Evolutionary conservation across 2,888 invertebrate genomes (phyloP).

Genomic region (Trilocha varians): DNA sequence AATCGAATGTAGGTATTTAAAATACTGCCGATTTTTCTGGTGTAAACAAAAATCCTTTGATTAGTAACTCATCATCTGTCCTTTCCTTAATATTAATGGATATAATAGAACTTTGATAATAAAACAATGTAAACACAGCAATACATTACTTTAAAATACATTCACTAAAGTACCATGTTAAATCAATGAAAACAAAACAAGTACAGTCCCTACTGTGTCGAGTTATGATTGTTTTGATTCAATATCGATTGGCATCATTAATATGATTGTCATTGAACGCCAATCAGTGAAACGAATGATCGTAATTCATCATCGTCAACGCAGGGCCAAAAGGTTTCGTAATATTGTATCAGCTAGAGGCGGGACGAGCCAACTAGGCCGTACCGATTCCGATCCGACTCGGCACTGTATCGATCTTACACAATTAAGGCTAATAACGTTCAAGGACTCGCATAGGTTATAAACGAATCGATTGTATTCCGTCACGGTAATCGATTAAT

Average conservation of each 20-base stretch:
- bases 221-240: conserved; percentile 2
- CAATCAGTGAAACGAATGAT: conserved; percentile 36
- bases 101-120: no score
- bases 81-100: no score
- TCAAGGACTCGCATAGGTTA: conserved; percentile 48
- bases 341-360: conserved; percentile 37
- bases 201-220: background rate
- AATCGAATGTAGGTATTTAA: no score
- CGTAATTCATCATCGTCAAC: conserved; percentile 41
- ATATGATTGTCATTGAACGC: conserved; percentile 24
- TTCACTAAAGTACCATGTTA: no score
- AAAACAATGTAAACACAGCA: no score
- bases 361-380: conserved; percentile 40
- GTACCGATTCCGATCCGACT: conserved; percentile 47
- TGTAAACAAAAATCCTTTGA: no score
- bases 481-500: conserved; percentile 40
- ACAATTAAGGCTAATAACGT: conserved; percentile 52
- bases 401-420: conserved; percentile 50
- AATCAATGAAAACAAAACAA: no score
- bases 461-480: conserved; percentile 35
- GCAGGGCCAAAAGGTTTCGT: conserved; percentile 36
- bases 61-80: no score
- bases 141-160: no score
- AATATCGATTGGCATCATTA: conserved; percentile 4
- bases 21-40: no score